phyloP scores from a whole-genome alignment of 35 echinoderm and acorn worm species.

The Stichopus chloronotus region DNA sequence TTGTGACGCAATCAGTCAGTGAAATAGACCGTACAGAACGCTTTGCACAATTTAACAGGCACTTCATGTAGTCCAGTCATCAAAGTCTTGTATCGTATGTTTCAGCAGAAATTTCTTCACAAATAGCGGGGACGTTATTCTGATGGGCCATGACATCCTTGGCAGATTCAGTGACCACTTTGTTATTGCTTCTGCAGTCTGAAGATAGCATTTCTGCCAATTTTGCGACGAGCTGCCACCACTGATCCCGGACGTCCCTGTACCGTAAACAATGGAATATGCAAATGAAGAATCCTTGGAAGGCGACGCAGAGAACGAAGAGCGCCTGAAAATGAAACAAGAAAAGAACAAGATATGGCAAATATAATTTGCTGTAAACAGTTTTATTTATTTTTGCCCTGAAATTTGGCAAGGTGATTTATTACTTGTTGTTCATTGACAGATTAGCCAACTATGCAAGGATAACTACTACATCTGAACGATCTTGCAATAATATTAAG shows the following conservation, averaged over 20 bases:
- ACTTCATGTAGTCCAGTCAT: neutral
- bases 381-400: no score
- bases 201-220: conserved; percentile 11
- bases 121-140: neutral
- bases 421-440: neutral
- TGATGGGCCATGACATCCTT: neutral
- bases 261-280: conserved; percentile 87
- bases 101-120: conserved; percentile 9
- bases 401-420: neutral
- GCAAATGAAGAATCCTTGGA: conserved; percentile 98
- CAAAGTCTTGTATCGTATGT: conserved; percentile 40
- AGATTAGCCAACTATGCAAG: no score
- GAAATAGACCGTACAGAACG: no score
- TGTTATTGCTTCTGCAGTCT: neutral
- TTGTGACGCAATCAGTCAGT: no score
- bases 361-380: neutral
- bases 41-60: no score
- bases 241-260: conserved; percentile 78
- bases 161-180: neutral
- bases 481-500: no score
- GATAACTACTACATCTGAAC: no score
- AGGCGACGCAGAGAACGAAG: conserved; percentile 83
- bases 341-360: neutral
- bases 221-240: conserved; percentile 52
- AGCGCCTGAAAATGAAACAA: conserved; percentile 62